Evolutionary conservation across 64 coral and sea anemone species (phyloP), one percentile per base, ranked within the genome.

Genomic region (Cladopsammia gracilis): DNA sequence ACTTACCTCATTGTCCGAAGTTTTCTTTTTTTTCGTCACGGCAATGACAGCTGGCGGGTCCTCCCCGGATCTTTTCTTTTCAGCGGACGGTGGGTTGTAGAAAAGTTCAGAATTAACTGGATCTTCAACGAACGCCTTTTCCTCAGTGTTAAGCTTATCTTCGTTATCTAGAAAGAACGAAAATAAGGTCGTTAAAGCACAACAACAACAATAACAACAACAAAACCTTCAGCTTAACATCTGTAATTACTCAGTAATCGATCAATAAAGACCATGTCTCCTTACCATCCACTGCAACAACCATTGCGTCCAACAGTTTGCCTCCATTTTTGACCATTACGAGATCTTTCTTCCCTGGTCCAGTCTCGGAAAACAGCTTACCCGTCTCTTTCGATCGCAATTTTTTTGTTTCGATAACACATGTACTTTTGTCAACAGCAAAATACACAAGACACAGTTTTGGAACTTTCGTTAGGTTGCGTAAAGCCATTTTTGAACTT

Each of bases 391-490:
- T 88, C 11, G 53, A 42, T 88, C 71, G 12, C 11, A 88, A 0
- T 47, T 88, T 88, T 64, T 88, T 88, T 22, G 86, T 88, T 62
- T 88, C 71, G 10, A 88, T 59, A 2, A 88, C 46, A 22, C 86
- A 88, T 47, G 86, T 76, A 88, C 23, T 88, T 76, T 88, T 88
- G 34, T 88, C 86, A 61, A 61, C 48, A 61, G 10, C 56, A 76
- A 88, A 88, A 61, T 88, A 88, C 68, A 88, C 11, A 54, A 76
- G 86, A 62, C 86, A 88, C 57, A 88, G 56, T 61, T 88, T 76
- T 75, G 86, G 58, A 75, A 88, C 56, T 62, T 88, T 77, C 10
- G 18, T 78, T 7, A 78, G 48, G 48, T 23, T 78, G 48, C 75
- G 75, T 54, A 78, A 78, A 54, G 75, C 49, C 49, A 78, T 78